Conservation (phyloP, 2,797 vertebrate genomes). For the Rhincodon typus region DNA sequence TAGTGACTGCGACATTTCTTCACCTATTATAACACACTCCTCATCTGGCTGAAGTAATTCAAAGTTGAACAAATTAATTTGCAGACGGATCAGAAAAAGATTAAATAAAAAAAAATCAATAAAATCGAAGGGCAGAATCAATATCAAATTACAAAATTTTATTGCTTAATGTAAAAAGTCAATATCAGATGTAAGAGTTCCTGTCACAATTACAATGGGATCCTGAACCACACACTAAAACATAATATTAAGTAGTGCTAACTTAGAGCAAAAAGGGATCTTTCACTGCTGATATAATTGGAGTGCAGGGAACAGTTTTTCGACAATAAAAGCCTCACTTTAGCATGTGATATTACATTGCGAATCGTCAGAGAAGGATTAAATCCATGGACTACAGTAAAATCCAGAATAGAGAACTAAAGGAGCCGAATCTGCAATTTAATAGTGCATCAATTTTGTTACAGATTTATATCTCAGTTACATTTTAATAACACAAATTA, state of each 20-base stretch:
- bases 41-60: background rate
- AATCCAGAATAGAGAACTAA: too few species aligned
- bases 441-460: too few species aligned
- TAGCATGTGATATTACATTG: background rate
- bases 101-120: conserved; percentile 17
- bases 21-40: too few species aligned
- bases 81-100: background rate
- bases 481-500: too few species aligned
- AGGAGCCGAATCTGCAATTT: background rate
- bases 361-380: background rate
- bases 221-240: background rate
- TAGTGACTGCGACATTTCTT: background rate
- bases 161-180: background rate
- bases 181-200: background rate
- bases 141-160: background rate
- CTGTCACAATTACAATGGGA: background rate
- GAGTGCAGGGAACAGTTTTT: background rate
- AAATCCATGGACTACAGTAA: background rate
- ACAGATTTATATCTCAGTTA: too few species aligned
- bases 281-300: background rate
- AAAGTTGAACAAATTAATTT: background rate
- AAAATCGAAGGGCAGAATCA: background rate
- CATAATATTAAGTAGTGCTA: background rate
- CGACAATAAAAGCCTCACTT: background rate
- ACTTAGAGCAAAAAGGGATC: background rate